Base-by-base conservation (phyloP, 37 sponge, comb jelly and placozoan genomes). In the Dysidea cf. avara region DNA sequence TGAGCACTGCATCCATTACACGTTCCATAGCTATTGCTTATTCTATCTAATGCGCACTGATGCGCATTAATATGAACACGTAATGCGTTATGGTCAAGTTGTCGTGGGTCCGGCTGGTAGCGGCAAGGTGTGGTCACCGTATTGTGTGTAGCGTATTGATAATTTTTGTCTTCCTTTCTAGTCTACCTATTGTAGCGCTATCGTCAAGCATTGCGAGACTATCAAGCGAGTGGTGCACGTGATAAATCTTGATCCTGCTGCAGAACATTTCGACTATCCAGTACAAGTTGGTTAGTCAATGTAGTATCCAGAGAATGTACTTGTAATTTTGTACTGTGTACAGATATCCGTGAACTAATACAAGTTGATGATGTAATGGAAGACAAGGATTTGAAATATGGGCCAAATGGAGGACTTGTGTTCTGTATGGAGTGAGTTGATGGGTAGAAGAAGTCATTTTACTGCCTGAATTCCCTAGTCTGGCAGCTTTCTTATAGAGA, bases 281-380 rank as follows among this genome's bases (percentile, higher is more conserved):
- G 94, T 94, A 25, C 64, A 61, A 12, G 77, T 74, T 20, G 95
- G 95, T 94, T 38, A 62, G 75, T 7, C 28, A 48, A n/a, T 3
- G 66, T 37, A 37, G 16, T 13, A 59, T 29, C 30, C 13, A 2
- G 50, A 37, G n/a, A 43, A 43, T 43, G 9, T 43, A 43, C 46
- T 43, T 5, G 9, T 43, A 43, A 43, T 43, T 9, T 43, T 5
- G 5, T 43, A 36, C 61, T 85, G 99, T 79, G 36, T 48, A 36
- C 61, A 89, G 99, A 99, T 33, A 84, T 99, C 29, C 77, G 99
- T 21, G 99, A 99, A n/a, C 85, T 99, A 32, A 84, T 99, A 12
- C 82, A 77, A 28, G 84, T 99, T n/a, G 89, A 91, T 50, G 99
- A 99, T 83, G 99, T 99, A 22, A 99, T 99, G 99, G 96, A 95